Evolutionary conservation across 37 sponge, comb jelly and placozoan species (phyloP).

Genomic region (Tethya wilhelma): DNA sequence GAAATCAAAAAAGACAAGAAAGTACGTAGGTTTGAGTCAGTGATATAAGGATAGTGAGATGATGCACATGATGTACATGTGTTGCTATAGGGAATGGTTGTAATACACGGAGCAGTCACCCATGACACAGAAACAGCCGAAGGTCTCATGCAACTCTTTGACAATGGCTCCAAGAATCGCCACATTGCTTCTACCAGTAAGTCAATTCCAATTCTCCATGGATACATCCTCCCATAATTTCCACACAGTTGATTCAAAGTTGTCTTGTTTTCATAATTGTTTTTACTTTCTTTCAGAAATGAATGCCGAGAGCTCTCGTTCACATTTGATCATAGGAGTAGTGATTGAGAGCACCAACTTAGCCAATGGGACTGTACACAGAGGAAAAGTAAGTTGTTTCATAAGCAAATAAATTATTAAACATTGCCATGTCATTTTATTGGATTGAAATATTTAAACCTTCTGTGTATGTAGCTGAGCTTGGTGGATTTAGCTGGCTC

Average conservation of each 20-base stretch:
- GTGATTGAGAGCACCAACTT: conserved; percentile 2
- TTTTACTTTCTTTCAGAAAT: conserved; percentile 12
- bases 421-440: background rate
- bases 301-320: conserved; percentile 16
- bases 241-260: too few species aligned
- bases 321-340: conserved; percentile 5
- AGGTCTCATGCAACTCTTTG: background rate
- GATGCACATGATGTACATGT: too few species aligned
- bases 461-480: background rate
- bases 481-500: conserved; percentile 24
- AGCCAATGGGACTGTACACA: background rate
- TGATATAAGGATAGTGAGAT: too few species aligned
- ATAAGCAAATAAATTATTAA: background rate
- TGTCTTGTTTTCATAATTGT: too few species aligned
- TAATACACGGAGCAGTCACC: background rate
- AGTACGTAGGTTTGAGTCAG: background rate
- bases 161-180: background rate
- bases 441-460: background rate
- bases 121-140: background rate
- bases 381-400: conserved; percentile 6
- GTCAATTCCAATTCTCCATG: too few species aligned
- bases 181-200: conserved; percentile 1
- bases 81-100: background rate
- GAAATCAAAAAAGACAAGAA: conserved; percentile 8
- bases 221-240: too few species aligned